These are phyloP conservation scores for Helostoma temminkii DNA, from an alignment of 2,797 vertebrate species.

Conservation along the genomic window DNA sequence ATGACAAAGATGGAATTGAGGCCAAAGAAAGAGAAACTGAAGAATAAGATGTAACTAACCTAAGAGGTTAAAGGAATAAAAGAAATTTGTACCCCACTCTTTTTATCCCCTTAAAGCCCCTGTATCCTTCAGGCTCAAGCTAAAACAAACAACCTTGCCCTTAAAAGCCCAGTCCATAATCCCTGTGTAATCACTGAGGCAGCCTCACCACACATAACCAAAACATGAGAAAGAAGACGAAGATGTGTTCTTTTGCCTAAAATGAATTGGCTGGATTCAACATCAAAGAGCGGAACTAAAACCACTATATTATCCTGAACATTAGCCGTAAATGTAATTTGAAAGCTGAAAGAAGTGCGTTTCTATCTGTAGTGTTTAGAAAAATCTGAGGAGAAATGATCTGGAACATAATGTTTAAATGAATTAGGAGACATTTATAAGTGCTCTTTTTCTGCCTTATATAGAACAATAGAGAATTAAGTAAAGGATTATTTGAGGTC, in stretches of 20 bases:
- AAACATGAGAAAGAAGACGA: constrained; percentile 39
- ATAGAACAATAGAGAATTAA: not conserved
- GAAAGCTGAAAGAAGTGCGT: constrained; percentile 10
- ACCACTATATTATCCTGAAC: constrained; percentile 22
- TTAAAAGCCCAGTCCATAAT: constrained; percentile 69
- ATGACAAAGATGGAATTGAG: not conserved
- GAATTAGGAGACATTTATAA: not conserved
- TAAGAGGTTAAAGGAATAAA: constrained; percentile 51
- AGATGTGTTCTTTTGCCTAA: constrained; percentile 22
- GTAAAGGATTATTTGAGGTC: not conserved
- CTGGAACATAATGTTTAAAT: constrained; percentile 3
- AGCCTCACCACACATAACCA: constrained; percentile 50
- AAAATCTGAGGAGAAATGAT: constrained; percentile 27
- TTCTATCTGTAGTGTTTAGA: constrained; percentile 19
- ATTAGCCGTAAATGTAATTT: constrained; percentile 13
- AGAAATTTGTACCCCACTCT: constrained; percentile 23
- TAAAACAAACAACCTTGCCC: constrained; percentile 74
- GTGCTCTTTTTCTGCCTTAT: not conserved
- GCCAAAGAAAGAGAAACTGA: not conserved
- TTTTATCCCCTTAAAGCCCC: constrained; percentile 61
- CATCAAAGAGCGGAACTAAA: constrained; percentile 40
- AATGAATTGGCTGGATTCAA: constrained; percentile 43
- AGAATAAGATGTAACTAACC: not conserved
- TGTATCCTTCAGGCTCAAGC: constrained; percentile 63
- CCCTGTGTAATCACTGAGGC: constrained; percentile 61